These are phyloP conservation scores for Eristalis arbustorum DNA, from an alignment of 2,888 invertebrate species.

Conservation along the genomic window DNA sequence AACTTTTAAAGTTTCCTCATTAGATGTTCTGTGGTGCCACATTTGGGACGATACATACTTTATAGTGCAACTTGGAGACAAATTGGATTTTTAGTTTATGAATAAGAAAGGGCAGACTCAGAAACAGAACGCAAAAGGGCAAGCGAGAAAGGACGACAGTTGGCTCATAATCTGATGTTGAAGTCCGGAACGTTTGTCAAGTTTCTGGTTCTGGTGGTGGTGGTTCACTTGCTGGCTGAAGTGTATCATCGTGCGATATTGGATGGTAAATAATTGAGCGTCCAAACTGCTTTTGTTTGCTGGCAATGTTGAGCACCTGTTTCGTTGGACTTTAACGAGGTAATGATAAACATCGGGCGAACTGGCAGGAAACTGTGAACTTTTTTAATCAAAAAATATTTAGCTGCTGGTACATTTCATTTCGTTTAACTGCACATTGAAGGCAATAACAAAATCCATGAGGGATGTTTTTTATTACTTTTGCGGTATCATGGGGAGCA, in stretches of 20 bases:
- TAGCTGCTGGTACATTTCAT: neutral
- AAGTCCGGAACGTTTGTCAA: neutral
- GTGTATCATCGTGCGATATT: conserved; percentile 3
- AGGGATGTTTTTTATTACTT: neutral
- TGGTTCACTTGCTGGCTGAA: neutral
- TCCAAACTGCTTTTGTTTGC: conserved; percentile 22
- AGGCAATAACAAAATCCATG: neutral
- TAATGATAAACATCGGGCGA: conserved; percentile 35
- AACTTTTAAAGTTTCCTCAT: conserved; percentile 57
- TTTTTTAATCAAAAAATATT: conserved; percentile 44
- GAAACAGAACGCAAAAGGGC: neutral
- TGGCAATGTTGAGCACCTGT: conserved; percentile 32
- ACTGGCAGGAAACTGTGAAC: conserved; percentile 7
- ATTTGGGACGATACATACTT: conserved; percentile 55
- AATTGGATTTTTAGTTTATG: conserved; percentile 58
- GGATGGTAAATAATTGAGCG: conserved; percentile 33
- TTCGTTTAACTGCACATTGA: conserved; percentile 9
- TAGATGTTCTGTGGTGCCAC: conserved; percentile 47
- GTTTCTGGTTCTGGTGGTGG: neutral
- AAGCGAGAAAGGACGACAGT: neutral
- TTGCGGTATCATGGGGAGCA: neutral
- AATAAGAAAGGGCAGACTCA: conserved; percentile 12
- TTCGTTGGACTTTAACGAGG: conserved; percentile 30
- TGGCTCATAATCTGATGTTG: conserved; percentile 24
- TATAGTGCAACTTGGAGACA: conserved; percentile 53